These are phyloP conservation scores for Nyctalus aviator DNA, from an alignment of 2,797 vertebrate genomes.

Conservation along the genomic window DNA sequence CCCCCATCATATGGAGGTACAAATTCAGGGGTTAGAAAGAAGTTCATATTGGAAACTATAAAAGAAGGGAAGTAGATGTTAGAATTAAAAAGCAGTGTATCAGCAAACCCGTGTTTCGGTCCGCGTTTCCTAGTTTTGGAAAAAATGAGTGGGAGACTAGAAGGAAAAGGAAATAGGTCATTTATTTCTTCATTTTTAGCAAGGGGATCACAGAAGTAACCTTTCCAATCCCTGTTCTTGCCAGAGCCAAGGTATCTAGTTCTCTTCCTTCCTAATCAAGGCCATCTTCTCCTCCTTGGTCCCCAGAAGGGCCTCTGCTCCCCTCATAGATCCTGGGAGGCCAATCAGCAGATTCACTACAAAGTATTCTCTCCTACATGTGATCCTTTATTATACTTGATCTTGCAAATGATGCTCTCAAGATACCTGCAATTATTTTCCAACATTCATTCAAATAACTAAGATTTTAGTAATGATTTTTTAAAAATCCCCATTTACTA, in stretches of 20 bases:
- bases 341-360: background rate
- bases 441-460: constrained; percentile 1
- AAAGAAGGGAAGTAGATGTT: background rate
- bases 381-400: background rate
- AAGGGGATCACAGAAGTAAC: background rate
- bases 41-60: background rate
- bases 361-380: constrained; percentile 4
- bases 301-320: background rate
- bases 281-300: background rate
- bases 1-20: background rate
- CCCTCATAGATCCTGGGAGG: background rate
- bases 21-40: background rate
- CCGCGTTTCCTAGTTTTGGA: background rate
- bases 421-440: background rate
- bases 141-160: background rate
- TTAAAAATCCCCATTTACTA: background rate
- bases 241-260: background rate
- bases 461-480: background rate
- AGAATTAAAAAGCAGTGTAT: background rate
- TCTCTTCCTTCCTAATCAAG: background rate
- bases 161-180: background rate
- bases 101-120: background rate
- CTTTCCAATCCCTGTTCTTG: background rate
- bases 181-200: background rate
- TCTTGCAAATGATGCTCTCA: background rate